Conservation (phyloP, 2,113 vertebrate genomes). For the Hyaena hyaena region DNA sequence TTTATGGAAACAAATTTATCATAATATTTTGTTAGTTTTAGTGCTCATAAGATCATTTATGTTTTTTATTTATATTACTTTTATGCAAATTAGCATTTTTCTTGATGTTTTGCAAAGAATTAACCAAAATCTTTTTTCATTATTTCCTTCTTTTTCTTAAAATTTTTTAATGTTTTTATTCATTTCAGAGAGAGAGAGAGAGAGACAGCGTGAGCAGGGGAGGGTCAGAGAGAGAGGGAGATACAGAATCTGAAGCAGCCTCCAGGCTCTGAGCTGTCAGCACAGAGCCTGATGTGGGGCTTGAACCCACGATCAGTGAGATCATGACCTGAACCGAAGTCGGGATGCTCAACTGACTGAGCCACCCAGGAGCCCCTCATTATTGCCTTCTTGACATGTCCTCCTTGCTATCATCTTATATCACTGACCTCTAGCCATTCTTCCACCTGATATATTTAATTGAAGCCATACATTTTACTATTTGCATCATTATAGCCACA, state of each 20-base stretch:
- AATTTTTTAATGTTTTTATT: too few relatives aligned
- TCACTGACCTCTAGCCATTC: background rate
- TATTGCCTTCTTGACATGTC: background rate
- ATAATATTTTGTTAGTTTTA: background rate
- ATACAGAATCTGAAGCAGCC: too few relatives aligned
- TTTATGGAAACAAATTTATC: background rate
- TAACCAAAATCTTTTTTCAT: background rate
- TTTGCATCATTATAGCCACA: background rate
- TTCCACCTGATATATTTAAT: background rate
- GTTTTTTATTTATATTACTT: background rate
- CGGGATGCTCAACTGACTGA: too few relatives aligned
- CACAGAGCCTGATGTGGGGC: too few relatives aligned
- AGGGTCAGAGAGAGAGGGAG: too few relatives aligned
- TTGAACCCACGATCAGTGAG: too few relatives aligned
- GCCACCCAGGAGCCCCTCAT: background rate
- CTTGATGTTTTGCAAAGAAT: background rate
- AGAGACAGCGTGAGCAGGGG: too few relatives aligned
- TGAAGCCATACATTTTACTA: background rate
- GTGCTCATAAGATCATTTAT: background rate
- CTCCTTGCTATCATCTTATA: background rate
- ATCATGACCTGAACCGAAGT: too few relatives aligned
- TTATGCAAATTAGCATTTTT: background rate
- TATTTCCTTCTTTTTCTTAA: background rate
- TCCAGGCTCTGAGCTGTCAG: too few relatives aligned
- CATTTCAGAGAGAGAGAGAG: too few relatives aligned